Evolutionary conservation across 2,888 invertebrate genomes (phyloP).

Genomic region (Drosophila ezoana): DNA sequence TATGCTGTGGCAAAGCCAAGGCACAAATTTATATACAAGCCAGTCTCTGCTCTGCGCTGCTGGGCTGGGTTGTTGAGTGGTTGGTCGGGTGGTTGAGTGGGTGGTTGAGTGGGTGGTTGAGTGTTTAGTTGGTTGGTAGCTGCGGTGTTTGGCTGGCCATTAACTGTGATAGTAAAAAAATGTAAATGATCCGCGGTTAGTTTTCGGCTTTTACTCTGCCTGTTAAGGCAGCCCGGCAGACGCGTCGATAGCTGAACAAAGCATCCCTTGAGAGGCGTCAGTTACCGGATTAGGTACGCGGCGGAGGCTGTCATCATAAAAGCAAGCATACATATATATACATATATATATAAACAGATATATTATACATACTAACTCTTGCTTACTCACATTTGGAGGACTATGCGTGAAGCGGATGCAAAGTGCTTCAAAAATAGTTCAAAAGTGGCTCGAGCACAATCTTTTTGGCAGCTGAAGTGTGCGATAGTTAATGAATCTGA

Average conservation of each 20-base stretch:
- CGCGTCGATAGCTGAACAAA: too few relatives aligned
- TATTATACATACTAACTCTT: too few relatives aligned
- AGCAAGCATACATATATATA: too few relatives aligned
- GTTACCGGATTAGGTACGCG: too few relatives aligned
- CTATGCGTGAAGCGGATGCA: not conserved
- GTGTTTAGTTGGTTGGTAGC: not conserved
- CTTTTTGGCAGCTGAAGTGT: too few relatives aligned
- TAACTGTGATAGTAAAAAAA: conserved; percentile 19
- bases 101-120: not conserved
- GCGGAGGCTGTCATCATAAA: too few relatives aligned
- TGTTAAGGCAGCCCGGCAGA: too few relatives aligned
- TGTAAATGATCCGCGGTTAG: conserved; percentile 28
- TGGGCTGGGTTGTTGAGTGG: not conserved
- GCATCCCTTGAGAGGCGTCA: too few relatives aligned
- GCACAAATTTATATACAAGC: conserved; percentile 18
- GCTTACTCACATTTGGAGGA: too few relatives aligned
- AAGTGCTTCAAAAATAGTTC: not conserved
- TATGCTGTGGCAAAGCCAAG: conserved; percentile 28
- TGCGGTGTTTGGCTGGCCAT: conserved; percentile 1
- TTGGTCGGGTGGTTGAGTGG: not conserved
- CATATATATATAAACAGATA: too few relatives aligned
- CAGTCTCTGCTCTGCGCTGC: not conserved
- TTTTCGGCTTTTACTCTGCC: conserved; percentile 1
- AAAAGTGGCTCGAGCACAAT: not conserved
- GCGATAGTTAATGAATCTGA: too few relatives aligned